phyloP scores from a whole-genome alignment of 2,113 vertebrate species.

The Callochromis pleurospilus region DNA sequence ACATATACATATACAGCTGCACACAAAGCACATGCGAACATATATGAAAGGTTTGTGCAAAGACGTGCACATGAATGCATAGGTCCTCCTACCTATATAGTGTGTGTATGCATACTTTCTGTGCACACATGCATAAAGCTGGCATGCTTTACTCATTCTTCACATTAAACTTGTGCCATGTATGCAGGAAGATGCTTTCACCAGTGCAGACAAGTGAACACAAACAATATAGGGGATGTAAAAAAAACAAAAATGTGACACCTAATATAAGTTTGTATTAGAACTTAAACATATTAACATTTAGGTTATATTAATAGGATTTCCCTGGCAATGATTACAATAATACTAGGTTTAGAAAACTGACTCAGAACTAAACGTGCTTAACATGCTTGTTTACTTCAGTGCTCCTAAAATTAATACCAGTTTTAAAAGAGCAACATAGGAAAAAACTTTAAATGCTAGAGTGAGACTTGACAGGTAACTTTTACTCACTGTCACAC shows the following conservation, averaged over 20 bases:
- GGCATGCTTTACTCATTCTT: background rate
- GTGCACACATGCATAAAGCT: background rate
- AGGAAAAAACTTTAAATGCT: background rate
- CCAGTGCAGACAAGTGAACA: background rate
- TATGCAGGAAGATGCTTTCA: background rate
- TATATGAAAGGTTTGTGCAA: background rate
- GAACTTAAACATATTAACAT: background rate
- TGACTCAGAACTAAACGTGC: background rate
- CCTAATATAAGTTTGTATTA: background rate
- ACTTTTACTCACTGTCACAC: conserved; percentile 79
- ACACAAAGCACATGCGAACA: background rate
- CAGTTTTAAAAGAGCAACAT: background rate
- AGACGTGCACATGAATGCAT: background rate
- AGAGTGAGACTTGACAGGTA: conserved; percentile 65
- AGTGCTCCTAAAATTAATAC: background rate
- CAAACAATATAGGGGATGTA: background rate
- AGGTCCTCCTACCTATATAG: background rate
- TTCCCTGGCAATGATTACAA: background rate
- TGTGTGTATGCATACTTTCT: background rate
- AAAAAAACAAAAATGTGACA: background rate
- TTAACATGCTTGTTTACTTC: background rate
- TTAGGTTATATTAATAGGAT: background rate
- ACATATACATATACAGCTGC: background rate
- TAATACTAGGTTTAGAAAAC: background rate
- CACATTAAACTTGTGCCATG: background rate